Base-by-base conservation (phyloP, 2,797 vertebrate genomes). In the Darevskia mixta region DNA sequence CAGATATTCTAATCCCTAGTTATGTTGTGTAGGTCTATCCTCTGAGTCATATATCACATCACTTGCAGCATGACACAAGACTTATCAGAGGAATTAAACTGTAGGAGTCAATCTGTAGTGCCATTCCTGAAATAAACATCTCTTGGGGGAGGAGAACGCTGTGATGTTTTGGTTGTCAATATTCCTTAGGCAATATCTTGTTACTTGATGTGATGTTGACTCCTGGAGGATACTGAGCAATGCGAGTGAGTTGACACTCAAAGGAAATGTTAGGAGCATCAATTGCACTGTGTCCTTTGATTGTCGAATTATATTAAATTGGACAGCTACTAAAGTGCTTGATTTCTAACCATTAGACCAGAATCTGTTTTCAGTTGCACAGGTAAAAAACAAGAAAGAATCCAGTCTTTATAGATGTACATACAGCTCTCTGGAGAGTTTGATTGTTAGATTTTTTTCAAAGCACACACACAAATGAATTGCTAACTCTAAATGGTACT, bases 241-340 rank as follows among this genome's bases (percentile, higher is more conserved):
- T 67, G 20, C 69, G 55, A 90, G 71, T 78, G 55, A 80, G 3
- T 2, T 85, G 73, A 83, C 11, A 85, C 64, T 10, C 77, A 82
- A 73, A 69, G 82, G 71, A 86, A 81, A 81, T 55, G 45, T 45
- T 25, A 23, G n/a, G 9, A 81, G 25, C 43, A 82, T 82, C 11
- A 67, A 23, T 82, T 88, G 82, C 83, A 5, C 8, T 79, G 35
- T 58, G 27, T n/a, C 82, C n/a, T 84, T 86, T 66, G 35, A 71
- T 64, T 79, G 43, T 15, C 58, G 41, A 29, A 71, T 88, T 41
- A 85, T 89, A 88, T 64, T 23, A 67, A 83, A 90, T 58, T 18
- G 85, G 13, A 73, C 38, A 27, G 5, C 67, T 27, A 38, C 58
- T 67, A 76, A 88, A 84, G 6, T 20, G 25, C 4, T 81, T 86